Evolutionary conservation across 2,113 vertebrate genomes (phyloP).

Genomic region (Alaudala cheleensis): DNA sequence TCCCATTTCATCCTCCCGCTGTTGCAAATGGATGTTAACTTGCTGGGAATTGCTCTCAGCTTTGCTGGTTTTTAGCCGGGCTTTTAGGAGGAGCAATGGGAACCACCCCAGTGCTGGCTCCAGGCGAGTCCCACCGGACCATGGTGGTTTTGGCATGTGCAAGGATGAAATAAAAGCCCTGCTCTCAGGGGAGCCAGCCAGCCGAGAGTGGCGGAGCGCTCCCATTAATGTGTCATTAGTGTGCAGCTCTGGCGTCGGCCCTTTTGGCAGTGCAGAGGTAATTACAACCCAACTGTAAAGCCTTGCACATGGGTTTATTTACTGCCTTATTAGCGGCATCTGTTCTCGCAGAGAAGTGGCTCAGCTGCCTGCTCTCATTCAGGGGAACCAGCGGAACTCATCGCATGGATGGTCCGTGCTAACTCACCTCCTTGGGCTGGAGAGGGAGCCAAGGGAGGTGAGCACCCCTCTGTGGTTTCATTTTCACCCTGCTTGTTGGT

Average conservation of each 20-base stretch:
- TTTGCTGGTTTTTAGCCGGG: neutral
- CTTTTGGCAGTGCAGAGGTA: slow-evolving; percentile 5
- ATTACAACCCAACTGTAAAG: slow-evolving; percentile 8
- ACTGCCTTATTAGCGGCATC: slow-evolving; percentile 21
- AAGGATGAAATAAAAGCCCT: neutral
- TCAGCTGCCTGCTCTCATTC: neutral
- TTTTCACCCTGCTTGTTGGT: neutral
- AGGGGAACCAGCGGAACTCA: neutral
- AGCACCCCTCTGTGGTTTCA: accelerated
- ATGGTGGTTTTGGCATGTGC: neutral
- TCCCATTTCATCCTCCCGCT: accelerated
- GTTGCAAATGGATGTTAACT: neutral
- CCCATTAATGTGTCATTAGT: slow-evolving; percentile 26
- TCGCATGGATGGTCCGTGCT: accelerated
- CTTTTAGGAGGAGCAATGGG: neutral
- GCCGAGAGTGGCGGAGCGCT: neutral
- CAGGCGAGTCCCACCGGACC: neutral
- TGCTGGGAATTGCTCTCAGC: neutral
- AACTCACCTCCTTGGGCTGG: neutral
- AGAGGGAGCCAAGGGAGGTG: accelerated
- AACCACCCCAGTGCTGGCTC: neutral
- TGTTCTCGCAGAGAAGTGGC: neutral
- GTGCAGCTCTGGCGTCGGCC: neutral
- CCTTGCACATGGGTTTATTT: slow-evolving; percentile 17
- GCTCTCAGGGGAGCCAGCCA: neutral